A percentile compares a stretch with the other conserved stretches of the same genome.
Evolutionary conservation across 2,888 invertebrate genomes (phyloP).

Genomic region (Zhuqinia jingwanae): DNA sequence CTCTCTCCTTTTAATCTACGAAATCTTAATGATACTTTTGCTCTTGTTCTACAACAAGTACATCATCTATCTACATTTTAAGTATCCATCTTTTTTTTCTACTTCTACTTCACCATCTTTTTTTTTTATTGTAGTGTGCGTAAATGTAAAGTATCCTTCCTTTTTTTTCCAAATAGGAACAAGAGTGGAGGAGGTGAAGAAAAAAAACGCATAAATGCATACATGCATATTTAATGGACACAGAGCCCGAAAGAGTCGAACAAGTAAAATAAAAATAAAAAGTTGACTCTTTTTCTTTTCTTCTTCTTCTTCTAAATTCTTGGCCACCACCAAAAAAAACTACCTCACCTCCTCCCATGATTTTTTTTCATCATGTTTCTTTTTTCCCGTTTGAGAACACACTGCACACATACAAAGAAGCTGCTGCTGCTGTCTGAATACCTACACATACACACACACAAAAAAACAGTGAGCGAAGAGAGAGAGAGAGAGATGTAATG

Average conservation of each 20-base stretch:
- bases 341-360: slow-evolving; percentile 35
- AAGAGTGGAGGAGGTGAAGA: slow-evolving; percentile 29
- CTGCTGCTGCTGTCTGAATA: not conserved
- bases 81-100: not conserved
- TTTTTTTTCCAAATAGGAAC: slow-evolving; percentile 15
- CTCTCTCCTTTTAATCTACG: slow-evolving; percentile 46
- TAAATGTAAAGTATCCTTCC: not conserved
- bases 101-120: not conserved
- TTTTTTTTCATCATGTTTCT: not conserved
- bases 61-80: not conserved
- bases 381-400: not conserved
- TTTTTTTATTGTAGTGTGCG: not conserved
- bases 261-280: not conserved
- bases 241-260: too few species aligned
- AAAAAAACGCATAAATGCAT: slow-evolving; percentile 24
- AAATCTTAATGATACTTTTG: slow-evolving; percentile 66
- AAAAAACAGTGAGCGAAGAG: too few species aligned
- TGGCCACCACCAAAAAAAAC: slow-evolving; percentile 11
- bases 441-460: too few species aligned
- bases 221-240: slow-evolving; percentile 30
- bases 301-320: not conserved
- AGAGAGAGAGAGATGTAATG: not conserved
- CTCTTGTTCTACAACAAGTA: slow-evolving; percentile 14
- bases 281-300: not conserved
- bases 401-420: too few species aligned